phyloP scores from a whole-genome alignment of 92 coral and sea anemone genomes.

The Phenganax stokvisi region DNA sequence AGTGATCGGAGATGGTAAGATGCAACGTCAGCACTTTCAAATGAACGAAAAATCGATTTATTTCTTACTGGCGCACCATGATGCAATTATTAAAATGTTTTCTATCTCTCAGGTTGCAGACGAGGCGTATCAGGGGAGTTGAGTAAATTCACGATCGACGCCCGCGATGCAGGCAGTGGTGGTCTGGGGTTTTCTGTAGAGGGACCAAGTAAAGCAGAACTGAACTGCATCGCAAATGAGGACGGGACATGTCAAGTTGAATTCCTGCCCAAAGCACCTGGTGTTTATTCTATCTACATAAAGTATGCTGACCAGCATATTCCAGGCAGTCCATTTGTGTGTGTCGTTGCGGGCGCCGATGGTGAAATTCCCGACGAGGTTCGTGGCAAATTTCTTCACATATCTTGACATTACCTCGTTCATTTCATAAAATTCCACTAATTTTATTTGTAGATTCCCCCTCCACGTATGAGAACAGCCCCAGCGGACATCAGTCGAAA shows the following conservation, averaged over 20 bases:
- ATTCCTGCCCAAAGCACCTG: constrained; percentile 81
- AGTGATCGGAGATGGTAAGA: constrained; percentile 83
- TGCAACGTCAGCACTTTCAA: neutral
- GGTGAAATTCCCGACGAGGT: constrained; percentile 54
- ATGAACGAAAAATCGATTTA: neutral
- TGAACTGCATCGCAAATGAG: constrained; percentile 88
- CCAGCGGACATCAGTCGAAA: constrained; percentile 39
- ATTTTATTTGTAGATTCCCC: neutral
- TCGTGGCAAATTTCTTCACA: constrained; percentile 32
- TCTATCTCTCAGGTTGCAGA: constrained; percentile 53
- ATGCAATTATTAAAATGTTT: too few relatives aligned
- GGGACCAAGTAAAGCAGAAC: constrained; percentile 97
- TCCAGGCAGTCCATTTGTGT: constrained; percentile 92
- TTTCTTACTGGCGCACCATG: neutral
- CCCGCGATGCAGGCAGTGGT: constrained; percentile 98
- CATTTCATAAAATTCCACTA: too few relatives aligned
- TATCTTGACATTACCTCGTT: neutral
- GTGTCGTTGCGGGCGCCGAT: constrained; percentile 65
- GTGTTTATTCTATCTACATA: constrained; percentile 87
- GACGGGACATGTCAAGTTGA: constrained; percentile 97
- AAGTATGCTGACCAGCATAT: constrained; percentile 97
- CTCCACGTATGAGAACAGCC: constrained; percentile 1
- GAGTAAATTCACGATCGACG: constrained; percentile 78
- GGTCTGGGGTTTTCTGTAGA: constrained; percentile 98
- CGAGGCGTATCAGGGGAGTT: constrained; percentile 80